phyloP scores from a whole-genome alignment of 2,888 invertebrate genomes.

The Schizaphis graminum region DNA sequence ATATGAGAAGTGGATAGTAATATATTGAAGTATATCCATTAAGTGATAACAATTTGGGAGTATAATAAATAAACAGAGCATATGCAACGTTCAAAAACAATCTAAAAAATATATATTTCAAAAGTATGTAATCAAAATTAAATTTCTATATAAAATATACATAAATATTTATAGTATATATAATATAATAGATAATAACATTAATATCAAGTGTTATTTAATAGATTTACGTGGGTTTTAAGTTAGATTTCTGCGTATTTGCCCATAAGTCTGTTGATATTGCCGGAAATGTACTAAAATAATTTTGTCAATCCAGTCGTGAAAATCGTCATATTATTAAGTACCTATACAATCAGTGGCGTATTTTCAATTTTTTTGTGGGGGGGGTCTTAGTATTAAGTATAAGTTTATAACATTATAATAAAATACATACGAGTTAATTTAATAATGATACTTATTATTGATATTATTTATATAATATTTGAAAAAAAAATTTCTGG shows the following conservation, averaged over 20 bases:
- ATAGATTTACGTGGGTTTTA: neutral
- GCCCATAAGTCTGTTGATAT: neutral
- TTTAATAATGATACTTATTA: too few species aligned
- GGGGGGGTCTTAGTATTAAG: too few species aligned
- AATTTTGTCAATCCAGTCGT: neutral
- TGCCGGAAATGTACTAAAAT: neutral
- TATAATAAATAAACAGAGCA: neutral
- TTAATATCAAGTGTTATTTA: neutral
- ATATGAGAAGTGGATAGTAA: conserved; percentile 15
- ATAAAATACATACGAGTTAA: too few species aligned
- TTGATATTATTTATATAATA: too few species aligned
- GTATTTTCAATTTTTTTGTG: too few species aligned
- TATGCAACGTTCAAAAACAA: neutral
- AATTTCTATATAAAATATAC: neutral
- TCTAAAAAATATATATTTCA: conserved; percentile 32
- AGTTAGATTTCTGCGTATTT: neutral
- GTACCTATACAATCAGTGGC: too few species aligned
- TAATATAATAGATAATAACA: neutral
- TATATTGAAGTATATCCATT: neutral
- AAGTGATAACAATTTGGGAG: neutral
- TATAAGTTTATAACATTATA: too few species aligned
- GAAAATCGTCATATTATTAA: neutral
- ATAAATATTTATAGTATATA: neutral
- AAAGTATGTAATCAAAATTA: neutral
- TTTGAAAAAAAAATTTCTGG: too few species aligned